These are phyloP conservation scores for Probaryconus sp. DNA, from an alignment of 1,140 invertebrate genomes.

Conservation along the genomic window DNA sequence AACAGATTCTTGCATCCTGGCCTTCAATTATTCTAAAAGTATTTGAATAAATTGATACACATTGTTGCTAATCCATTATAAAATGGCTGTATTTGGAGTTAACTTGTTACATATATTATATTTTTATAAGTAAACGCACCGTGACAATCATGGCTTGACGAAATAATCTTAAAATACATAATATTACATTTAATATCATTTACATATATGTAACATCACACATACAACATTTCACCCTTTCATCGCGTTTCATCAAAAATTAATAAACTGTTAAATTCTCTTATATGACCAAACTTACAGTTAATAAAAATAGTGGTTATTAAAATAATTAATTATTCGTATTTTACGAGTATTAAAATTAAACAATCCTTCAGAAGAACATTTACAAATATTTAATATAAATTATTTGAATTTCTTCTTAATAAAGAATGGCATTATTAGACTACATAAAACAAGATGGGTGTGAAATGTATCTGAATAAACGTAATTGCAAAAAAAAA, in stretches of 20 bases:
- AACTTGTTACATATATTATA: slow-evolving; percentile 77
- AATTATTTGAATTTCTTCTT: no score
- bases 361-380: no score
- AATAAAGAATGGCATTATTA: no score
- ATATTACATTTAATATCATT: slow-evolving; percentile 75
- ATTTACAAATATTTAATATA: no score
- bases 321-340: no score
- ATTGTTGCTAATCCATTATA: slow-evolving; percentile 72
- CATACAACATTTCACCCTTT: slow-evolving; percentile 68
- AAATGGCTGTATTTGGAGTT: slow-evolving; percentile 78
- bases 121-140: slow-evolving; percentile 72
- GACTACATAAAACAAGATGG: no score
- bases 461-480: no score
- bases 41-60: slow-evolving; percentile 8
- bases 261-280: slow-evolving; percentile 19
- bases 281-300: not conserved
- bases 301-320: not conserved
- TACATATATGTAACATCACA: slow-evolving; percentile 76
- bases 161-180: slow-evolving; percentile 73
- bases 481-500: no score
- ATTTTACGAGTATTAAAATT: no score
- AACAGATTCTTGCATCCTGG: no score
- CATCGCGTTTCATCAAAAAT: slow-evolving; percentile 42
- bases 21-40: not conserved
- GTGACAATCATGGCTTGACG: slow-evolving; percentile 66